phyloP scores from a whole-genome alignment of 1,140 invertebrate species.

The Periplaneta americana region DNA sequence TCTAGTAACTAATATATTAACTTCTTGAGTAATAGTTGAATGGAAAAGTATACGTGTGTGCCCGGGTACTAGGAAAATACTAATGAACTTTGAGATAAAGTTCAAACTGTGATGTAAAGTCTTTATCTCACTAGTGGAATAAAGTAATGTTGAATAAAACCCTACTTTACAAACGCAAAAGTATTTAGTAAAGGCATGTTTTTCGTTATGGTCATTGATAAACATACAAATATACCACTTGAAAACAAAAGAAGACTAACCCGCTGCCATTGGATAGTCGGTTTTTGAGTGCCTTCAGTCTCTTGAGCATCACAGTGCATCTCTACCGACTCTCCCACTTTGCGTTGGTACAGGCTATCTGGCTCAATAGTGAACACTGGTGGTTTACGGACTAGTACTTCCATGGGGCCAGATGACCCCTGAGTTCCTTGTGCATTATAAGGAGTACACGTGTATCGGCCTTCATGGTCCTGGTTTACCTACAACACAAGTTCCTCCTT shows the following conservation, averaged over 20 bases:
- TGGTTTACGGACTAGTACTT: slow-evolving; percentile 91
- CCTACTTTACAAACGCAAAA: too few relatives aligned
- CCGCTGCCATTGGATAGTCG: slow-evolving; percentile 84
- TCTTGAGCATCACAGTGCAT: slow-evolving; percentile 90
- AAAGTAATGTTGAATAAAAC: too few relatives aligned
- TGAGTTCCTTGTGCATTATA: slow-evolving; percentile 92
- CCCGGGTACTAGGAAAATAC: too few relatives aligned
- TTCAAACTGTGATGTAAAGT: too few relatives aligned
- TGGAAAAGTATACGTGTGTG: too few relatives aligned
- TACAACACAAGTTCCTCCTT: slow-evolving; percentile 20
- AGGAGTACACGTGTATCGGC: slow-evolving; percentile 88
- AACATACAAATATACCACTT: too few relatives aligned
- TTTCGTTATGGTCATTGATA: too few relatives aligned
- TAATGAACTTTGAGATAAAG: too few relatives aligned
- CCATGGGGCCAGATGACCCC: slow-evolving; percentile 87
- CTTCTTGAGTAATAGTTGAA: too few relatives aligned
- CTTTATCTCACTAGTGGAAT: too few relatives aligned
- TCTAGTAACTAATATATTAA: too few relatives aligned
- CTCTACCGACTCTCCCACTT: slow-evolving; percentile 83
- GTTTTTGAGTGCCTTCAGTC: slow-evolving; percentile 86
- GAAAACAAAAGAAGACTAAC: slow-evolving; percentile 40
- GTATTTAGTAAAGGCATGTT: too few relatives aligned
- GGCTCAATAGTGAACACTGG: slow-evolving; percentile 80
- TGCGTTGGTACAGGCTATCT: slow-evolving; percentile 79
- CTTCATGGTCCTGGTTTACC: slow-evolving; percentile 83